These are phyloP conservation scores for Musca vetustissima DNA, from an alignment of 1,140 invertebrate genomes.

Conservation along the genomic window DNA sequence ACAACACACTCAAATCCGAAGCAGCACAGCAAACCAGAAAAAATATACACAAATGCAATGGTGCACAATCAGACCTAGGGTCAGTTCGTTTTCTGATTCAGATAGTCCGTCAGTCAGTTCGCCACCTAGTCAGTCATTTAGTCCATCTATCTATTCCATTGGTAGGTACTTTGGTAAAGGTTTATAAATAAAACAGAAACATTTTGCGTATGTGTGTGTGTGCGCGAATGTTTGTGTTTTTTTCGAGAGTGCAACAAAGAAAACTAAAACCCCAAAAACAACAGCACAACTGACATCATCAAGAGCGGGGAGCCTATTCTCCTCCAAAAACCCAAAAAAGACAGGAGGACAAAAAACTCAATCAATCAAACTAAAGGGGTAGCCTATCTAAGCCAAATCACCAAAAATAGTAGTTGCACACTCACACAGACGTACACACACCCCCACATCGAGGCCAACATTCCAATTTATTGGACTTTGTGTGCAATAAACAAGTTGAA, in stretches of 20 bases:
- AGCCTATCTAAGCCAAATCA: slow-evolving; percentile 16
- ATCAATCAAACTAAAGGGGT: slow-evolving; percentile 41
- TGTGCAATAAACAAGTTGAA: background rate
- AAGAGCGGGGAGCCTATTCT: no score
- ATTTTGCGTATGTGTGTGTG: no score
- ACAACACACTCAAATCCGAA: background rate
- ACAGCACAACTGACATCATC: slow-evolving; percentile 19
- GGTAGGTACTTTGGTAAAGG: slow-evolving; percentile 8
- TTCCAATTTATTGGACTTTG: slow-evolving; percentile 10
- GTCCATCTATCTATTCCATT: no score
- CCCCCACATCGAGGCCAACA: slow-evolving; percentile 5
- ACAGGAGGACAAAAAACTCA: slow-evolving; percentile 42
- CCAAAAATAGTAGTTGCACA: background rate
- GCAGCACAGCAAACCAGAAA: background rate
- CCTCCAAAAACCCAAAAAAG: slow-evolving; percentile 20
- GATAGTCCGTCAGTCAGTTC: background rate
- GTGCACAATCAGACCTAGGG: background rate
- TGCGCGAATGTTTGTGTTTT: no score
- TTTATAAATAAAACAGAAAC: slow-evolving; percentile 16
- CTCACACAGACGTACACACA: slow-evolving; percentile 23
- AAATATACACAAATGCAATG: slow-evolving; percentile 8
- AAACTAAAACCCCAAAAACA: slow-evolving; percentile 25
- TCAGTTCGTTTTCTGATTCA: background rate
- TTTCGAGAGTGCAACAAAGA: slow-evolving; percentile 9
- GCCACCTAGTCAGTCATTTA: no score